These are phyloP conservation scores for Zelleria hepariella DNA, from an alignment of 2,888 invertebrate species.

Conservation along the genomic window DNA sequence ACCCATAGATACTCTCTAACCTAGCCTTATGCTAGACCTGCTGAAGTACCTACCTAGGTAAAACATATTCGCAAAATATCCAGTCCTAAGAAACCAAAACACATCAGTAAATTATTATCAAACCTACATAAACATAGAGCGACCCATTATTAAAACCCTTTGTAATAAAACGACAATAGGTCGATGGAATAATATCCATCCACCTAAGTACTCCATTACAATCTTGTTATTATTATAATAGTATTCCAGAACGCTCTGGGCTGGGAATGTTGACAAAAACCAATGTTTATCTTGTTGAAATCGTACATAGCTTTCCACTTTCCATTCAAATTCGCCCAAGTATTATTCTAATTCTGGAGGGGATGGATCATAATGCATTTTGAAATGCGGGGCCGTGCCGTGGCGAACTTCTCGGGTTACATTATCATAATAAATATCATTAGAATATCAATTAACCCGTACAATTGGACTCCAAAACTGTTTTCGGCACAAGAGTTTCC, in stretches of 20 bases:
- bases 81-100: background rate
- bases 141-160: background rate
- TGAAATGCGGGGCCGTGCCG: background rate
- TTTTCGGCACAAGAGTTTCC: background rate
- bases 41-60: background rate
- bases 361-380: background rate
- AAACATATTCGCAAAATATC: background rate
- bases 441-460: background rate
- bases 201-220: background rate
- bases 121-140: background rate
- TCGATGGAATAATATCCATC: background rate
- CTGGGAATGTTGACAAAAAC: background rate
- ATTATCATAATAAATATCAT: background rate
- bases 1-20: no score
- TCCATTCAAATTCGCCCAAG: background rate
- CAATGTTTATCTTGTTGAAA: constrained; percentile 3
- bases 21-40: background rate
- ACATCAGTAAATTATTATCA: background rate
- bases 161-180: background rate
- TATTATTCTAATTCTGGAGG: constrained; percentile 1
- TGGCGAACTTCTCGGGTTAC: background rate
- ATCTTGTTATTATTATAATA: background rate
- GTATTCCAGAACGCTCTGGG: background rate
- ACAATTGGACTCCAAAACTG: background rate
- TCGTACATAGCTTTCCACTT: constrained; percentile 2